Base-by-base conservation (phyloP, 2,113 vertebrate genomes). In the Hyaena hyaena region DNA sequence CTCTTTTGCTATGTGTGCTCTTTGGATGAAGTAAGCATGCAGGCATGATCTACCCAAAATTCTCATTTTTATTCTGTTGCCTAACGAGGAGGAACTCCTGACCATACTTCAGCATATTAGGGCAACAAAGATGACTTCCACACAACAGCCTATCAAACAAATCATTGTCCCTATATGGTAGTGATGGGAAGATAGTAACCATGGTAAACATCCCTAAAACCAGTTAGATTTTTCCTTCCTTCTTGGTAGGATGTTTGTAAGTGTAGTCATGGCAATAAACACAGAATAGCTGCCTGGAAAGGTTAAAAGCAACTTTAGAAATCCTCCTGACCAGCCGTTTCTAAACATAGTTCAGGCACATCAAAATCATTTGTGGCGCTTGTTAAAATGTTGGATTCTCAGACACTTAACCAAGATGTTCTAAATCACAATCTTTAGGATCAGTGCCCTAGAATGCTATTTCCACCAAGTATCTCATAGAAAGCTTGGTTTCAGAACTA, bases 261-360 rank as follows among this genome's bases (percentile, higher is more conserved):
- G 79, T 82, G 96, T 98, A 96, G 97, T 90, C 97, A 97, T 97
- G 96, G 97, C 90, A 93, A 98, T 91, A 97, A 97, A 97, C 82
- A 96, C 94, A 94, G 88, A 94, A 16, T 43, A 96, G 96, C 77
- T 94, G 53, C 17, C 81, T 90, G 84, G 95, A 94, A 97, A 97
- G 50, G n/a, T 93, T 97, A 93, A 92, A 96, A 94, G 85, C 50
- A 94, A 79, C 92, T 97, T 97, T 61, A 96, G 87, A 98, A 97
- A 98, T 90, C 84, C 90, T 96, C 76, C 88, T 43, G 65, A 77
- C 55, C 53, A 82, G 85, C 84, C 39, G 65, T 95, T 98, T 95
- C 96, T 94, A 96, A 96, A 97, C 94, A 95, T 86, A 84, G 92
- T 93, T 63, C 71, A 48, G 6, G 55, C 24, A 76, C 58, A 95